Evolutionary conservation across 2,888 invertebrate genomes (phyloP).

Genomic region (Tipula lateralis): DNA sequence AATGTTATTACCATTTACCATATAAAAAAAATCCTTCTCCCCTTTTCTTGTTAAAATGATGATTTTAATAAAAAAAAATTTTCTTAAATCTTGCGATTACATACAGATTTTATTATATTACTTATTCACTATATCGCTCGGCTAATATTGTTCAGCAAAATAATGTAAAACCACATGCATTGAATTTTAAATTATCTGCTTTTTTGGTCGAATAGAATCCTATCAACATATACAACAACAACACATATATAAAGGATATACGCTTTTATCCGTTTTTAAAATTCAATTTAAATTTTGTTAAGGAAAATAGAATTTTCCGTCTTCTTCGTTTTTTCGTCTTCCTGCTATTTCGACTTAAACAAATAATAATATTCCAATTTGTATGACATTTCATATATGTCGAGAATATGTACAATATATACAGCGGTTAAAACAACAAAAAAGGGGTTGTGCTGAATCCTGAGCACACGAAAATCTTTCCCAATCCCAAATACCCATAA

Average conservation of each 20-base stretch:
- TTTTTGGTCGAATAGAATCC: not conserved
- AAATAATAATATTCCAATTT: constrained; percentile 24
- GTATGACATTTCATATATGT: not conserved
- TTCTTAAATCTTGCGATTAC: constrained; percentile 19
- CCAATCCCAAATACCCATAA: not conserved
- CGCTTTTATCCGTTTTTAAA: not conserved
- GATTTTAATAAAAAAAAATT: constrained; percentile 5
- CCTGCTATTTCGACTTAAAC: not conserved
- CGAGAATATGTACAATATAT: not conserved
- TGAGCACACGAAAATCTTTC: not conserved
- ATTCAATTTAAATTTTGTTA: not conserved
- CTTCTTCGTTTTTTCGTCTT: not conserved
- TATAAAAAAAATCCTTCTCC: not conserved
- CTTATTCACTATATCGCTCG: not conserved
- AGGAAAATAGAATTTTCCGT: not conserved
- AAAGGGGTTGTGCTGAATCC: not conserved
- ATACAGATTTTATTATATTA: constrained; percentile 24
- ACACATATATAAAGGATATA: not conserved
- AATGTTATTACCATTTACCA: constrained; percentile 19
- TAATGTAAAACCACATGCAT: constrained; percentile 27
- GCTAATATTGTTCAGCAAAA: constrained; percentile 24
- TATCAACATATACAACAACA: not conserved
- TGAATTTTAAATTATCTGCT: constrained; percentile 27
- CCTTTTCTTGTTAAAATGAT: not conserved
- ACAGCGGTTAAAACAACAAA: not conserved